Evolutionary conservation across 2,888 invertebrate species (phyloP).

Genomic region (Lycaena phlaeas): DNA sequence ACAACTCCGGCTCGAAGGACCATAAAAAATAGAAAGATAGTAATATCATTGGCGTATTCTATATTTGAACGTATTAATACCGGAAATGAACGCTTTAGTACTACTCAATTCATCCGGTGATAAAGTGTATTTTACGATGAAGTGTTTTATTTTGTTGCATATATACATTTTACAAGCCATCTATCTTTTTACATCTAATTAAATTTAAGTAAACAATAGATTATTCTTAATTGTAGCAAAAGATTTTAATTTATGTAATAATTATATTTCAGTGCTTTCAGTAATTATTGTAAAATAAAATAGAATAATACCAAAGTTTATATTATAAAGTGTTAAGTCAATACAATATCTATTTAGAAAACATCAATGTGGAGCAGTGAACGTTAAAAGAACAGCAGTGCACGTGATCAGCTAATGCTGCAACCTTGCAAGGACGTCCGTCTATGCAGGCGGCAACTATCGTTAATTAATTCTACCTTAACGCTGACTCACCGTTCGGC

Average conservation of each 20-base stretch:
- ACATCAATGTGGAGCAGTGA: conserved; percentile 17
- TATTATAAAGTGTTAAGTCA: too few relatives aligned
- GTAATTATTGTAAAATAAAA: not conserved
- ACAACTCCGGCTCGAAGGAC: conserved; percentile 19
- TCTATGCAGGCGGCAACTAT: conserved; percentile 51
- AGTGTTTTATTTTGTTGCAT: too few relatives aligned
- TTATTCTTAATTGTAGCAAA: too few relatives aligned
- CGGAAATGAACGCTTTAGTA: too few relatives aligned
- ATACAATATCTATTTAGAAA: conserved; percentile 3
- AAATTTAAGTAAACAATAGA: too few relatives aligned
- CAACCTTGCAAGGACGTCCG: conserved; percentile 70
- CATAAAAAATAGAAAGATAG: conserved; percentile 11
- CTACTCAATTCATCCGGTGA: not conserved
- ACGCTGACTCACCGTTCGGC: conserved; percentile 44
- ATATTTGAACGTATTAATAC: not conserved
- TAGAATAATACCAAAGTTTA: too few relatives aligned
- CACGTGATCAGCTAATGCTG: conserved; percentile 24
- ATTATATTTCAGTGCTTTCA: not conserved
- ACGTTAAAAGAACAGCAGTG: conserved; percentile 22
- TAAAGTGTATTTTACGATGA: too few relatives aligned
- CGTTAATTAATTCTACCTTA: conserved; percentile 64
- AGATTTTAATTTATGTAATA: too few relatives aligned
- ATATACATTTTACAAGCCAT: too few relatives aligned
- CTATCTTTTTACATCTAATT: too few relatives aligned
- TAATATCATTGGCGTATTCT: not conserved